Percentiles rank a stretch among this genome's conserved stretches.
Conservation (phyloP, 2,113 vertebrate genomes). For the Hypocryptadius cinnamomeus region DNA sequence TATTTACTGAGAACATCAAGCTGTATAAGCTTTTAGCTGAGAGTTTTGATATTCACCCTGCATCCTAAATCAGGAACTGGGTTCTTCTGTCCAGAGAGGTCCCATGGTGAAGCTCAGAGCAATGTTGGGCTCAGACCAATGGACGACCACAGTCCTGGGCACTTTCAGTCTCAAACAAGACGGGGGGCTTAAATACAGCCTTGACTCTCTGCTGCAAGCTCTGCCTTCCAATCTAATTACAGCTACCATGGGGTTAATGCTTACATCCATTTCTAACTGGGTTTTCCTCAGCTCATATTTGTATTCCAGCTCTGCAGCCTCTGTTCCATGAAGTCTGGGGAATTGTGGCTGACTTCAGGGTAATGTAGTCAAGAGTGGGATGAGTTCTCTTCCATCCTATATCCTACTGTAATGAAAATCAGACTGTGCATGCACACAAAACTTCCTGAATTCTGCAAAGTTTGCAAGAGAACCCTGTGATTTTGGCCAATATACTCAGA, state of each 20-base stretch:
- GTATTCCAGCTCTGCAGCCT: not conserved
- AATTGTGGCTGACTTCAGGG: not conserved
- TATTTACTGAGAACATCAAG: not conserved
- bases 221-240: not conserved
- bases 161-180: not conserved
- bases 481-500: not conserved
- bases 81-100: not conserved
- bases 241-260: not conserved
- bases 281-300: not conserved
- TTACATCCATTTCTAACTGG: not conserved
- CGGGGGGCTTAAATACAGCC: not conserved
- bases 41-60: not conserved
- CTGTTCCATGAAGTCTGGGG: not conserved
- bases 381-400: not conserved
- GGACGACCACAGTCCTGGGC: not conserved
- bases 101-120: not conserved
- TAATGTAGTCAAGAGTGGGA: not conserved
- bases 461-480: not conserved
- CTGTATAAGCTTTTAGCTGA: not conserved
- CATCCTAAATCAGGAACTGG: not conserved
- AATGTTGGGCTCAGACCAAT: not conserved
- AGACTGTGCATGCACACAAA: not conserved
- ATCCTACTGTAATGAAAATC: not conserved
- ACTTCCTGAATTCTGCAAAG: not conserved
- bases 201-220: not conserved